Evolutionary conservation across 2,797 vertebrate genomes (phyloP), one percentile per base, ranked within the genome.

Genomic region (Megaceryle alcyon): DNA sequence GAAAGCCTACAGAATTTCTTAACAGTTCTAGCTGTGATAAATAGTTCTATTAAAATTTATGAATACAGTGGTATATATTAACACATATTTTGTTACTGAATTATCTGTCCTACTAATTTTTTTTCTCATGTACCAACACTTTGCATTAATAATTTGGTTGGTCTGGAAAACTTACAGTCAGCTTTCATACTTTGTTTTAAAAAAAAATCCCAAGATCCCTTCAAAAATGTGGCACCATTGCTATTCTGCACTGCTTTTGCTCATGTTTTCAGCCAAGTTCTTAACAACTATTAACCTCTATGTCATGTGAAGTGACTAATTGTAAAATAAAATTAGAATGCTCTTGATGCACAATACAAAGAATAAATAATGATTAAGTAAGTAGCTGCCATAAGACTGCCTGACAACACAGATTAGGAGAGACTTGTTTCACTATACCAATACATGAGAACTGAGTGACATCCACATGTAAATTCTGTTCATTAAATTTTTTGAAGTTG

Each of bases 11-110:
- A 93, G 76, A 97, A 97, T 96, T 97, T 93, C 92, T 75, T 90
- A 96, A 94, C 89, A 96, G 83, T 88, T 97, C 89, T 95, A 48
- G 23, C 78, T 86, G 66, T 98, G 97, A 98, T 97, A 97, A 98
- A 98, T 98, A 97, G 93, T 88, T 97, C 81, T 92, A 97, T 97
- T 98, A 96, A 96, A 97, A 97, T 97, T 90, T 96, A 95, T 96
- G 82, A 95, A 97, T 98, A 96, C 70, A 94, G 92, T 96, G 92
- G 94, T 96, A 93, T 97, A 93, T 86, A 96, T 96, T 97, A 97
- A 87, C 77, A 57, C 88, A 57, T 90, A 81, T 93, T 91, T 94
- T 94, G 86, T 91, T 92, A 87, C 56, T 82, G 94, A 97, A 95
- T 96, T 96, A 93, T 92, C 70, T 92, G 89, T 95, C 89, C 93